Conservation (phyloP, 2,113 vertebrate genomes). For the Labeo rohita region DNA sequence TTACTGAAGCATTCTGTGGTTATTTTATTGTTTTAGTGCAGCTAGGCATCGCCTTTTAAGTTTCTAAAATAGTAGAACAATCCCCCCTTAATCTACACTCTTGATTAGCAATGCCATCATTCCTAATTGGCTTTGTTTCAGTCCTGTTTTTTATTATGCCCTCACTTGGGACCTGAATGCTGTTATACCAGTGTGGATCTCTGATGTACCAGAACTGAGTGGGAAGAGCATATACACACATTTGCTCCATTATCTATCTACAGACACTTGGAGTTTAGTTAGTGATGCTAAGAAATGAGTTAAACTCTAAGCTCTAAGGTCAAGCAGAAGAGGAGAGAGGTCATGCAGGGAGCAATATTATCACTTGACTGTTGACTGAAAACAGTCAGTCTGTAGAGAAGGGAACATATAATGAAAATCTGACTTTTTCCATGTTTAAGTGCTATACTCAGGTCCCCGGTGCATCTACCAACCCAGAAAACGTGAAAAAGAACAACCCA, state of each 20-base stretch:
- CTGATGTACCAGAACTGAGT: not conserved
- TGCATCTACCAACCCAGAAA: too few relatives aligned
- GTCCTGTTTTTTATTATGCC: conserved; percentile 7
- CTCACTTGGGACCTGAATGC: not conserved
- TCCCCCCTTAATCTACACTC: not conserved
- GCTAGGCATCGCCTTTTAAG: not conserved
- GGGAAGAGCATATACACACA: not conserved
- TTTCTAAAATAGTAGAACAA: not conserved
- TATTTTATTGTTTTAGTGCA: not conserved
- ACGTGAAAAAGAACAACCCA: too few relatives aligned
- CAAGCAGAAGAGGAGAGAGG: not conserved
- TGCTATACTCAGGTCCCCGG: too few relatives aligned
- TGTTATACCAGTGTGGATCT: not conserved
- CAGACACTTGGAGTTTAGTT: not conserved
- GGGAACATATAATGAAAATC: too few relatives aligned
- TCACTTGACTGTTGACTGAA: too few relatives aligned
- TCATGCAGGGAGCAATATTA: not conserved
- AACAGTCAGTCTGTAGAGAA: too few relatives aligned
- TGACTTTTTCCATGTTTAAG: too few relatives aligned
- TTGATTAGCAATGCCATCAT: not conserved
- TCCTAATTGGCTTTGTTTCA: not conserved
- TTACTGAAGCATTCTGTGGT: conserved; percentile 15
- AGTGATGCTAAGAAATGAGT: not conserved
- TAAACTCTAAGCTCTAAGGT: not conserved
- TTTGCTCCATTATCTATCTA: not conserved